These are phyloP conservation scores for Halictus quadricinctus DNA, from an alignment of 2,888 invertebrate species.

Conservation along the genomic window DNA sequence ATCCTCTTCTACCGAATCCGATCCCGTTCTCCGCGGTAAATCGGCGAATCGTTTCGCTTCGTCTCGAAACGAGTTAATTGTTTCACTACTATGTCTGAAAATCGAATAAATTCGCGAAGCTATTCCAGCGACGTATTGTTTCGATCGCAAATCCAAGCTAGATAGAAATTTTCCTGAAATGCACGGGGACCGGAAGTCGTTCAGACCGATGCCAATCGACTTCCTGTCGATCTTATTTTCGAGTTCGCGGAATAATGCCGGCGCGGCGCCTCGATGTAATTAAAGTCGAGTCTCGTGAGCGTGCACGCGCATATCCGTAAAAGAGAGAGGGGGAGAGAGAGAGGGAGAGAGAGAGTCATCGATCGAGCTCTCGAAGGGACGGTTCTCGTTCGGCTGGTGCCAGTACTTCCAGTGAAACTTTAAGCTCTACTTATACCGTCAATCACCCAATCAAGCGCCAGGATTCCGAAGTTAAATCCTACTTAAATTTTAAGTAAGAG, in stretches of 20 bases:
- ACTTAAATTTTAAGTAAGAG: constrained; percentile 66
- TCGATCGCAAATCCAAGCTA: neutral
- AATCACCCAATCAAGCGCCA: constrained; percentile 63
- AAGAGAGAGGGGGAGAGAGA: neutral
- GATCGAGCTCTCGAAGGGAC: constrained; percentile 24
- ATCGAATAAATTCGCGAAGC: neutral
- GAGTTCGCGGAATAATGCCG: constrained; percentile 15
- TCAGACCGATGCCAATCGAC: neutral
- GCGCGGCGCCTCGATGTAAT: constrained; percentile 22
- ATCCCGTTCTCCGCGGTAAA: too few species aligned
- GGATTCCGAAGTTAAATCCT: constrained; percentile 65
- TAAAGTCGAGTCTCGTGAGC: constrained; percentile 24
- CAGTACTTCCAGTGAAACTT: constrained; percentile 49
- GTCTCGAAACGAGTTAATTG: too few species aligned
- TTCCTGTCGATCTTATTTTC: constrained; percentile 28
- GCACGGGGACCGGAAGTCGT: neutral
- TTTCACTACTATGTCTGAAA: neutral
- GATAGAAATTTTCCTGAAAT: neutral
- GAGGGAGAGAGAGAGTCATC: constrained; percentile 14
- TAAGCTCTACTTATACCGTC: constrained; percentile 65
- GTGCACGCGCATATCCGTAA: constrained; percentile 8
- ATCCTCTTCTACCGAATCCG: neutral
- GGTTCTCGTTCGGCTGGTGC: constrained; percentile 8
- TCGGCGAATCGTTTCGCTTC: too few species aligned
- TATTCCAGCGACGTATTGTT: neutral